phyloP scores from a whole-genome alignment of 1,140 invertebrate species.

The Paraescarpia echinospica region DNA sequence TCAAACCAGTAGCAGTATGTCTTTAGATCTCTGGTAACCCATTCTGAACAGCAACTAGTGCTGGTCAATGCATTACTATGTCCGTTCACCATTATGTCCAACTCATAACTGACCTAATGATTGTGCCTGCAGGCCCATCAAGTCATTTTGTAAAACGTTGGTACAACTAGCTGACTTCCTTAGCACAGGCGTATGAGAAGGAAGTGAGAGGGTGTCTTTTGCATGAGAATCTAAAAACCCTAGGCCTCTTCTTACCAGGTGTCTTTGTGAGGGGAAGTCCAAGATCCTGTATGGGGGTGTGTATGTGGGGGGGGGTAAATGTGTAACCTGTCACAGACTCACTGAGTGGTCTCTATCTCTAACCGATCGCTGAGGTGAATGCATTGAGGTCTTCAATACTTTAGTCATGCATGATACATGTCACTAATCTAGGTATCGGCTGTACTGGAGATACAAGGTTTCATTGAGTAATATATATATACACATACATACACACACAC shows the following conservation, averaged over 20 bases:
- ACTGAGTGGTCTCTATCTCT: not conserved
- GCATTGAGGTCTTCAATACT: not conserved
- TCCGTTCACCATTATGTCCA: too few species aligned
- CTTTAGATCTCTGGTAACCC: not conserved
- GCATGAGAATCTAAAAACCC: not conserved
- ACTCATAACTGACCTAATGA: too few species aligned
- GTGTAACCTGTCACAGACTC: too few species aligned
- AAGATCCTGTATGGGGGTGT: not conserved
- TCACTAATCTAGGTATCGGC: not conserved
- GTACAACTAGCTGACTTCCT: too few species aligned
- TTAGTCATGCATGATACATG: not conserved
- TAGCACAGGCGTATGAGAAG: not conserved
- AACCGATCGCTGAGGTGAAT: not conserved
- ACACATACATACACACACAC: too few species aligned
- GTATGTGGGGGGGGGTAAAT: too few species aligned
- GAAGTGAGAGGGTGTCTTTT: not conserved
- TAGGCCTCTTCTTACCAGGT: not conserved
- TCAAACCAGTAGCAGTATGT: slow-evolving; percentile 5
- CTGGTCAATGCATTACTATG: not conserved
- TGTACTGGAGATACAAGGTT: too few species aligned
- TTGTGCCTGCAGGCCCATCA: not conserved
- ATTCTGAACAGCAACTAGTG: not conserved
- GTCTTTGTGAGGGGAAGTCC: not conserved
- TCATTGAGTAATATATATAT: too few species aligned
- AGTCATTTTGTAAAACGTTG: not conserved